These are phyloP conservation scores for Biston stratarius DNA, from an alignment of 2,888 invertebrate genomes.

Conservation along the genomic window DNA sequence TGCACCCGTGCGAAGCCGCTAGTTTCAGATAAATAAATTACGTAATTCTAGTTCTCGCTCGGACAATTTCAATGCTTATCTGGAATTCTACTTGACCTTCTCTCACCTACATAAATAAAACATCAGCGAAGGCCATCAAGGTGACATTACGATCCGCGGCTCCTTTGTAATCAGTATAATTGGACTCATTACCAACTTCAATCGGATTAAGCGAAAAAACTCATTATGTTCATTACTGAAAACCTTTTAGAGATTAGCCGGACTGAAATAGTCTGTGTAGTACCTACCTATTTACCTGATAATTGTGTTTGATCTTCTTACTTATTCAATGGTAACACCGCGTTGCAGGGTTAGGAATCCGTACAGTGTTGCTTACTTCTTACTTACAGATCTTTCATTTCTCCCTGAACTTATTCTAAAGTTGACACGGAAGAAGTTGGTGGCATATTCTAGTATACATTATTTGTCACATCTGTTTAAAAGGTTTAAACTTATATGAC, in stretches of 20 bases:
- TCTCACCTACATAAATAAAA: conserved; percentile 22
- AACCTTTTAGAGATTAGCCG: conserved; percentile 45
- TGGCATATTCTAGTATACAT: no score
- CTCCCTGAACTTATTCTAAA: no score
- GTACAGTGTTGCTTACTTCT: no score
- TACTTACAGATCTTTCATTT: neutral
- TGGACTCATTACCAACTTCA: conserved; percentile 62
- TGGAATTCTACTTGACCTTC: conserved; percentile 21
- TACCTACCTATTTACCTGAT: neutral
- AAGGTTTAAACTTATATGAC: no score
- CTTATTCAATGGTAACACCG: no score
- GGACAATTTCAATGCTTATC: conserved; percentile 10
- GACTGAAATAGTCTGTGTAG: conserved; percentile 18
- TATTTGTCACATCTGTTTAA: no score
- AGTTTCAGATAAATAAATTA: no score
- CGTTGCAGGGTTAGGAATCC: no score
- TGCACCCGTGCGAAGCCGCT: no score
- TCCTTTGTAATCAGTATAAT: conserved; percentile 65
- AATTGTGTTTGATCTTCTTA: neutral
- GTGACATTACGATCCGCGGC: conserved; percentile 40
- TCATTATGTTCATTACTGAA: conserved; percentile 47
- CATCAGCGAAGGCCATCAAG: conserved; percentile 29
- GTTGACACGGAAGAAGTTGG: no score
- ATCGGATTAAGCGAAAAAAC: conserved; percentile 57
- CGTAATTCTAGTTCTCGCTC: neutral